Evolutionary conservation across 2,888 invertebrate species (phyloP).

Genomic region (Neoascia interrupta): DNA sequence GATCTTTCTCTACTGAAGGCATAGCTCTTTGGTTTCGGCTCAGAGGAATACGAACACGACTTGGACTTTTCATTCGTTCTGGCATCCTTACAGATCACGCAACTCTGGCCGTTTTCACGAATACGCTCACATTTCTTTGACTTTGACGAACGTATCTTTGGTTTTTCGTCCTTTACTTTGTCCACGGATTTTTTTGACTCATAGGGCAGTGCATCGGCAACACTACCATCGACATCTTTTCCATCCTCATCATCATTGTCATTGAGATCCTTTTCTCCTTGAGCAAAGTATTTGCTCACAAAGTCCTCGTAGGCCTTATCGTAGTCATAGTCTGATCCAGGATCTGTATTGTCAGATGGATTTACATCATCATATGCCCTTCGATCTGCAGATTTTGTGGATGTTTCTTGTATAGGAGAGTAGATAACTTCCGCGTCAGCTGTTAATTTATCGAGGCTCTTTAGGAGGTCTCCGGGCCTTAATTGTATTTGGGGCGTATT

Average conservation of each 20-base stretch:
- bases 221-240: slow-evolving; percentile 51
- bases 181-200: slow-evolving; percentile 32
- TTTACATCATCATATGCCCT: slow-evolving; percentile 44
- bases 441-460: slow-evolving; percentile 56
- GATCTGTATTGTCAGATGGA: slow-evolving; percentile 53
- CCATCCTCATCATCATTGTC: slow-evolving; percentile 37
- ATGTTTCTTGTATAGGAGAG: slow-evolving; percentile 18
- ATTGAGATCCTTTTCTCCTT: slow-evolving; percentile 81
- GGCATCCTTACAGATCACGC: slow-evolving; percentile 87
- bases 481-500: slow-evolving; percentile 10
- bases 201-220: slow-evolving; percentile 36
- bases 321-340: slow-evolving; percentile 72
- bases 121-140: slow-evolving; percentile 82
- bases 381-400: slow-evolving; percentile 28
- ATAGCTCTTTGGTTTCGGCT: slow-evolving; percentile 86
- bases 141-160: slow-evolving; percentile 53
- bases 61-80: slow-evolving; percentile 89
- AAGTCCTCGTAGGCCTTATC: slow-evolving; percentile 77
- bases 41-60: slow-evolving; percentile 88
- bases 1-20: slow-evolving; percentile 83
- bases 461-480: slow-evolving; percentile 64
- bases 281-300: slow-evolving; percentile 77
- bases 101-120: slow-evolving; percentile 82
- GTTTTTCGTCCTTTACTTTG: slow-evolving; percentile 5
- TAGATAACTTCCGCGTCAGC: slow-evolving; percentile 42